Base-by-base conservation (phyloP, 2,888 invertebrate genomes). In the Carterocephalus palaemon region DNA sequence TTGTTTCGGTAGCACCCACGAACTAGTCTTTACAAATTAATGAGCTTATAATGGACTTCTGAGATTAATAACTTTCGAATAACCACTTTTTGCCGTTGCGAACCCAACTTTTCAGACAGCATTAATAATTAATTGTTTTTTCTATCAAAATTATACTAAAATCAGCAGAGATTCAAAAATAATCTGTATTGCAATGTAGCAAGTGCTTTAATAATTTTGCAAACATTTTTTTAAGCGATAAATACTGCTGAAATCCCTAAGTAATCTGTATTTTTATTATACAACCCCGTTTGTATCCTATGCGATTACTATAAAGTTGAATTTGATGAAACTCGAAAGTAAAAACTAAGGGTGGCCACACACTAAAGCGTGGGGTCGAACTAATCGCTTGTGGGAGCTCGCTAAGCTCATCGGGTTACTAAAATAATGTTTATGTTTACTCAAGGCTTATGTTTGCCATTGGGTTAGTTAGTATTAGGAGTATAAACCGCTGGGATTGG, bases 371-470 rank as follows among this genome's bases (percentile, higher is more conserved):
- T 52, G 62, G 72, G 75, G 74, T 56, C 56, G 43, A 52, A 57
- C 64, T 81, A 81, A 83, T 82, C 81, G 72, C 63, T 65, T 68
- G 74, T 77, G 79, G 75, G 79, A 75, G 73, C 66, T 66, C 57
- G 58, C 63, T 77, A 73, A 79, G 79, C 80, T 84, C 73, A 82
- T 84, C 83, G 76, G 68, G 72, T 85, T 84, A 85, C 85, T 82
- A 75, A 69, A 84, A 85, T 82, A 84, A 85, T 84, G 84, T 85
- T 85, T 82, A 71, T 83, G 70, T 85, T 83, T 82, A 68, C 70
- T 65, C 55, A 62, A 62, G 68, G 79, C 77, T 76, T 77, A 74
- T 71, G 57, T 57, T 61, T 56, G 58, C 52, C 59, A 53, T 56
- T 56, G 65, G 63, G 59, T 52, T 42, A 62, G 59, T 52, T 42